phyloP scores from a whole-genome alignment of 2,797 vertebrate genomes.

The Mionectes olivaceus region DNA sequence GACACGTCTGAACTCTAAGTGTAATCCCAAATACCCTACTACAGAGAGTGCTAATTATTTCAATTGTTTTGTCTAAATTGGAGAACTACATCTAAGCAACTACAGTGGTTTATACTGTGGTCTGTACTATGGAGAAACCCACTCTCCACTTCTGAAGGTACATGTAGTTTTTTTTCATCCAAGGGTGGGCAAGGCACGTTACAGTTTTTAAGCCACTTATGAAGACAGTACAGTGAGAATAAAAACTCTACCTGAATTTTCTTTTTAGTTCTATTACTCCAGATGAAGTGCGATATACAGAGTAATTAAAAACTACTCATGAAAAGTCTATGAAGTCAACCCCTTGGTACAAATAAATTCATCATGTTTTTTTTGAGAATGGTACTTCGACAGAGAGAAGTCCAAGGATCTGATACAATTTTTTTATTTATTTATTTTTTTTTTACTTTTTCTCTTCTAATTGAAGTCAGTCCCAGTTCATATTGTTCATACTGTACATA shows the following conservation, averaged over 20 bases:
- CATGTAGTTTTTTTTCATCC: not conserved
- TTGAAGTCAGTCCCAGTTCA: not conserved
- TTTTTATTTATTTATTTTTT: not conserved
- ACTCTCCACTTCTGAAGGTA: not conserved
- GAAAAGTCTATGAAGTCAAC: not conserved
- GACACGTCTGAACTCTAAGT: not conserved
- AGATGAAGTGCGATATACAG: not conserved
- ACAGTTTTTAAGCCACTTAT: not conserved
- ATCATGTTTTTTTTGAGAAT: not conserved
- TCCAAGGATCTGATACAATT: not conserved
- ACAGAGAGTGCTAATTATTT: not conserved
- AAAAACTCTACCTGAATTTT: not conserved
- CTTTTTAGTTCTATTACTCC: not conserved
- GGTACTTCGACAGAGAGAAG: not conserved
- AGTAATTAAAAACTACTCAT: not conserved
- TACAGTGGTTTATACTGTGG: not conserved
- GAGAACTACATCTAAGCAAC: not conserved
- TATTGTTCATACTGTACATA: slow-evolving; percentile 6
- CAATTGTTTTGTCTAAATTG: not conserved
- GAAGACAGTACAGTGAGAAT: not conserved
- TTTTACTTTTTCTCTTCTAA: not conserved
- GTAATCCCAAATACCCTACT: not conserved
- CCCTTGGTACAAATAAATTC: not conserved
- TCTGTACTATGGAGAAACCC: not conserved
- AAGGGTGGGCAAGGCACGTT: accelerated